phyloP scores from a whole-genome alignment of 2,113 vertebrate species.

The Thinocorus orbignyianus region DNA sequence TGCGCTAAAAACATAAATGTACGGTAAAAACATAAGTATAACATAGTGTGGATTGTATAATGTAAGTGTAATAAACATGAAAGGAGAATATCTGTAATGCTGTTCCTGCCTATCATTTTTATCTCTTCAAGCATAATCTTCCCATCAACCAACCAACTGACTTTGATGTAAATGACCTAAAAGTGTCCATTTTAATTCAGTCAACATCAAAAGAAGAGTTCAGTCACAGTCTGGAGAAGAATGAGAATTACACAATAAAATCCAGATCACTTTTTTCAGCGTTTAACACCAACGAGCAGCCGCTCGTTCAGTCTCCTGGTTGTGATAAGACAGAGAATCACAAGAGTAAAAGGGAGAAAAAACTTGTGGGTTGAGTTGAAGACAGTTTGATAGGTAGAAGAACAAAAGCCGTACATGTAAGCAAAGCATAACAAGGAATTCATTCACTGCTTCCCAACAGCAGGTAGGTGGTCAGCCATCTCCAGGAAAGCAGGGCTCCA shows the following conservation, averaged over 20 bases:
- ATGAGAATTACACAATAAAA: background rate
- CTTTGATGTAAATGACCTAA: background rate
- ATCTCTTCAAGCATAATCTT: background rate
- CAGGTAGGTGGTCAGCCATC: background rate
- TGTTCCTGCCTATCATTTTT: background rate
- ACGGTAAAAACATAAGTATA: background rate
- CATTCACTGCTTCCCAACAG: background rate
- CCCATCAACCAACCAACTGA: background rate
- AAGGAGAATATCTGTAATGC: background rate
- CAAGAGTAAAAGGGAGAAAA: background rate
- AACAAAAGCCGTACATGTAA: background rate
- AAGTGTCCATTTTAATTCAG: background rate
- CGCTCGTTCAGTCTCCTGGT: background rate
- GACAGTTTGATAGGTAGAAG: background rate
- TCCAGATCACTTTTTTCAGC: background rate
- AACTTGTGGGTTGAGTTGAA: background rate
- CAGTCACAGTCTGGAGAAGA: background rate
- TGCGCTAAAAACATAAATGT: background rate
- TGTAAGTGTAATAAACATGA: background rate
- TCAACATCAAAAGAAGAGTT: background rate
- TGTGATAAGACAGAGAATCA: background rate
- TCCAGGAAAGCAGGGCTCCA: background rate
- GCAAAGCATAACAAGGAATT: background rate
- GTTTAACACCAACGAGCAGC: background rate
- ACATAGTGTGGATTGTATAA: background rate